Percentiles rank a stretch among this genome's conserved stretches.
phyloP scores from a whole-genome alignment of 2,888 invertebrate genomes.

The Orchestes rusci region DNA sequence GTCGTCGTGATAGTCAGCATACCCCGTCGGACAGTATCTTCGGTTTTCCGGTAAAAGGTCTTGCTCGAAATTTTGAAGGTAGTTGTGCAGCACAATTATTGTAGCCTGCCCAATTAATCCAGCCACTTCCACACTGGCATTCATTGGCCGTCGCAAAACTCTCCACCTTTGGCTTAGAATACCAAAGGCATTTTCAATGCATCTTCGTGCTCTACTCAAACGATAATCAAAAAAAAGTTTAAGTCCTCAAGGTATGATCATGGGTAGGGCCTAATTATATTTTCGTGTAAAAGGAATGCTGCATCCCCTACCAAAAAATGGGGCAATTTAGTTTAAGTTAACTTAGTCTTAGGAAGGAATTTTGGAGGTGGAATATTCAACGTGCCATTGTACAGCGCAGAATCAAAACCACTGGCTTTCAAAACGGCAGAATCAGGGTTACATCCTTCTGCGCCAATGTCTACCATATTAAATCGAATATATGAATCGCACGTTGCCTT shows the following conservation, averaged over 20 bases:
- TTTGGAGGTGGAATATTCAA: constrained; percentile 18
- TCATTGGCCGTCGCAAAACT: constrained; percentile 15
- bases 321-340: constrained; percentile 11
- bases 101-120: constrained; percentile 18
- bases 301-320: constrained; percentile 17
- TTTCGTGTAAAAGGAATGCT: constrained; percentile 15
- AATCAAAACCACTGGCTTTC: too few species aligned
- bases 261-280: constrained; percentile 22
- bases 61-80: constrained; percentile 19
- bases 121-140: constrained; percentile 16
- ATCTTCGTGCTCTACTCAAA: constrained; percentile 1
- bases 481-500: constrained; percentile 31
- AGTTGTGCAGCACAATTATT: constrained; percentile 24
- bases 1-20: constrained; percentile 8
- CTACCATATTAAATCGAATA: constrained; percentile 32
- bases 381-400: constrained; percentile 6
- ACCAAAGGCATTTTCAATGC: constrained; percentile 6
- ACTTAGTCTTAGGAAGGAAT: constrained; percentile 13
- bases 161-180: constrained; percentile 21
- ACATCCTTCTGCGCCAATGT: constrained; percentile 34
- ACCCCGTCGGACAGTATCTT: constrained; percentile 9
- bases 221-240: constrained; percentile 9
- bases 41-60: constrained; percentile 9
- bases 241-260: constrained; percentile 18
- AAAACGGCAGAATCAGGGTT: constrained; percentile 34